Evolutionary conservation across 2,888 invertebrate species (phyloP), one percentile per base, ranked within the genome.

Genomic region (Arge pagana): DNA sequence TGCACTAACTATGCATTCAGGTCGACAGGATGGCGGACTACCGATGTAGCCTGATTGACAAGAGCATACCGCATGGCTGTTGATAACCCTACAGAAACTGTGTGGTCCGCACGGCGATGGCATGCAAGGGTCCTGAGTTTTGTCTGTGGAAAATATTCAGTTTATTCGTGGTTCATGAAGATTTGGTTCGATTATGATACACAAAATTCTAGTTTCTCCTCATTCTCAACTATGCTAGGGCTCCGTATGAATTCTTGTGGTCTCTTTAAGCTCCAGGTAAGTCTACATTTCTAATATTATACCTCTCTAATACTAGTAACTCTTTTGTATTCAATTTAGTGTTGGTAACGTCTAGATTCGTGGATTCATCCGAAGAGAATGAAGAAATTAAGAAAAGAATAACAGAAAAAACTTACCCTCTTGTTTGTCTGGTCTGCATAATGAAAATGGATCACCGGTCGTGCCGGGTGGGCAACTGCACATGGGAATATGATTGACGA

Each of bases 61-160:
- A 36, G 85, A 85, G 65, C 90, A 91, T 4, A 86, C 81, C 3
- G 88, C 88, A 71, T 86, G 85, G 39, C 82, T 80, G 62, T 85
- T 84, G 8, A 81, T 76, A 67, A 85, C 86, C 42, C 83, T 82
- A 68, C 91, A 91, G 64, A 85, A 80, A 56, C 89, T 85, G 71
- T 91, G 90, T 11, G 89, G 83, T 13, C 90, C 91, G 66, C 91
- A 91, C 0, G 90, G 90, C 24, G 88, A 86, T 43, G 91, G 91
- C 41, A 83, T 77, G 63, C 88, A 88, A 8, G 85, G 86, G 40
- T 74, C 63, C 3, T 18, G 5, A 19, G 48, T 45, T 13, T 4
- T 16, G n/a, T 45, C 52, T 52, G n/a, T n/a, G n/a, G n/a, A n/a
- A n/a, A n/a, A n/a, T n/a, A n/a, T n/a, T n/a, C n/a, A n/a, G n/a